Base-by-base conservation (phyloP, 2,888 invertebrate species). In the Drosophila recens region DNA sequence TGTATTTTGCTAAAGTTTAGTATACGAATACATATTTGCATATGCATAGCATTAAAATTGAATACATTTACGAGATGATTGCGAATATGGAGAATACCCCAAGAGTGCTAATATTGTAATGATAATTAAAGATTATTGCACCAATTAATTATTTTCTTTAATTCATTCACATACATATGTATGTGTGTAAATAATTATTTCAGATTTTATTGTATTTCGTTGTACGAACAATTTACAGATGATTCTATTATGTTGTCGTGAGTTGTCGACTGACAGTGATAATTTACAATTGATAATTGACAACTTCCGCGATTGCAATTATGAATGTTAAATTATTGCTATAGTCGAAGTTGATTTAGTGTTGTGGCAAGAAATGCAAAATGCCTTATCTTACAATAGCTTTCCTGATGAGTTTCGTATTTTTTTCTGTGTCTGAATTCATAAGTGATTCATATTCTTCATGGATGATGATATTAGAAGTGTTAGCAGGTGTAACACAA, bases 251-350 rank as follows among this genome's bases (percentile, higher is more conserved):
- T 3, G 20, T 1, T n/a, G 6, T 34, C 0, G 4, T 20, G 6
- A 45, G 3, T 20, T 10, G 3, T 15, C 34, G n/a, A 56, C 56
- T 34, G 11, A 34, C 5, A 34, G n/a, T 13, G 6, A 45, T 36
- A 56, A 56, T 56, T 56, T 20, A 34, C 20, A 34, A 45, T 34
- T 11, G n/a, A 56, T 45, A 56, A 34, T 45, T 56, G 56, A 56
- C 43, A 56, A 34, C 23, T 13, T 43, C 4, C n/a, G 56, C 43
- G 23, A 20, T 43, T 56, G 56, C 56, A 56, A 45, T 45, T 56
- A 45, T 34, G n/a, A 20, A 56, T 23, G 34, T n/a, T 20, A 45
- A 56, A 56, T 45, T 45, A 45, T 34, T 6, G n/a, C 34, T 6
- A 10, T 34, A 10, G 43, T 45, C 56, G 45, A 11, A 15, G 20